Conservation (phyloP, 2,113 vertebrate species). For the Tamias sibiricus region DNA sequence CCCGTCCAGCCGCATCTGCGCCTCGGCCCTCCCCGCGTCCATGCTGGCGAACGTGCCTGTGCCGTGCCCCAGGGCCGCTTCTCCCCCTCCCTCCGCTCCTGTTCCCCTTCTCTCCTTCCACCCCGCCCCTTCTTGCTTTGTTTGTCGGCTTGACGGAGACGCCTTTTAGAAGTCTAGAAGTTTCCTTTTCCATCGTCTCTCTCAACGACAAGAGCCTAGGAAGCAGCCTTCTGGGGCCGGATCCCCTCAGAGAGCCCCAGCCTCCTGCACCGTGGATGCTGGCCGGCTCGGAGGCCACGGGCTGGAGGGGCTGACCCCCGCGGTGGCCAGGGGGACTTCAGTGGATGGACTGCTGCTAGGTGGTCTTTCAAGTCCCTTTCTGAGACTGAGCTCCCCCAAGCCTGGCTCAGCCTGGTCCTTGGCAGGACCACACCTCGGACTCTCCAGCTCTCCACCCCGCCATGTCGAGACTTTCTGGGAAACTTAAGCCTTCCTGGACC, state of each 20-base stretch:
- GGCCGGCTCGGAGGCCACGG: neutral
- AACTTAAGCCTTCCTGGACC: neutral
- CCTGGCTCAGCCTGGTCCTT: neutral
- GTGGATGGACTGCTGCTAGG: neutral
- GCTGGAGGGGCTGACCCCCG: neutral
- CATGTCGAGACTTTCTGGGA: neutral
- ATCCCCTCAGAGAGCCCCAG: no score
- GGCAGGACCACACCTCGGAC: neutral
- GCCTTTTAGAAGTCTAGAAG: no score
- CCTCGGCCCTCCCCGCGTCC: neutral
- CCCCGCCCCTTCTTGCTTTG: neutral
- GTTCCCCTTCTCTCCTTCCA: neutral
- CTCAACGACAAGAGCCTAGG: neutral
- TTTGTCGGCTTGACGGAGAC: neutral
- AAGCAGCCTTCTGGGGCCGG: neutral
- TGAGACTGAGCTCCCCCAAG: neutral
- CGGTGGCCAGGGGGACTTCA: neutral
- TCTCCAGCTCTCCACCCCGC: neutral
- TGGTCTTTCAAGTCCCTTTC: neutral
- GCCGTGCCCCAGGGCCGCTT: no score
- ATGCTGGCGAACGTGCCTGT: no score
- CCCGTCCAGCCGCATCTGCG: no score
- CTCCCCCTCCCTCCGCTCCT: neutral
- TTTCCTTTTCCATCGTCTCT: neutral
- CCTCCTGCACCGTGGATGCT: neutral